Base-by-base conservation (phyloP, 2,113 vertebrate genomes). In the Eonycteris spelaea region DNA sequence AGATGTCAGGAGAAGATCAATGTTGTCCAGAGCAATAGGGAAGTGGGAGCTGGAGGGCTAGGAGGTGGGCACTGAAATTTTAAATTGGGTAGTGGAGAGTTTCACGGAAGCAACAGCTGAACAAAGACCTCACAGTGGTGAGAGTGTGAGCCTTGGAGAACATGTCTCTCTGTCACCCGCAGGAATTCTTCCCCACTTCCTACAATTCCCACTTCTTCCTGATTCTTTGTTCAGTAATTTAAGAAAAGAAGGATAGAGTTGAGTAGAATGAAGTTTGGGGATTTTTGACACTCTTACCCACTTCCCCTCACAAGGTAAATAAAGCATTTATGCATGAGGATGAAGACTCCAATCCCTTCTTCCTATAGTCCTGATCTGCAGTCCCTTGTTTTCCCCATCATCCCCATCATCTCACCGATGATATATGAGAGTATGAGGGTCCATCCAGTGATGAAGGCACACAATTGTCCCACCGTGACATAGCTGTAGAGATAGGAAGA, bases 401-500 rank as follows among this genome's bases (percentile, higher is more conserved):
- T 16, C 6, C 77, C 8, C 11, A 3, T 19, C 8, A 2, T 9
- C 78, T 93, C 94, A 99, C 99, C 99, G 59, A 99, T 99, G 83
- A 99, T 98, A 0, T 99, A 99, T 6, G 99, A 99, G 79, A 99
- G 99, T 53, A 99, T 99, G 97, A 99, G 99, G 97, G 99, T 99
- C 99, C 99, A 99, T 1, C 99, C 99, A 0, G 99, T 99, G 86
- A 99, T 98, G 95, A 99, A 99, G 90, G 99, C 99, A 98, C 99
- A 99, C 70, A 99, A 99, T 96, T 99, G 99, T 0, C 99, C 99
- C 0, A 99, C 99, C 0, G 99, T 99, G 71, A 99, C 99, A 0
- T 99, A 99, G 98, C 99, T 99, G 98, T 99, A 99, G 53, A 99
- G 98, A 90, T 99, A 99, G 0, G 99, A 99, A 1, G 99, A 99